These are phyloP conservation scores for Otolemur garnettii DNA, from an alignment of 2,113 vertebrate species.

Conservation along the genomic window DNA sequence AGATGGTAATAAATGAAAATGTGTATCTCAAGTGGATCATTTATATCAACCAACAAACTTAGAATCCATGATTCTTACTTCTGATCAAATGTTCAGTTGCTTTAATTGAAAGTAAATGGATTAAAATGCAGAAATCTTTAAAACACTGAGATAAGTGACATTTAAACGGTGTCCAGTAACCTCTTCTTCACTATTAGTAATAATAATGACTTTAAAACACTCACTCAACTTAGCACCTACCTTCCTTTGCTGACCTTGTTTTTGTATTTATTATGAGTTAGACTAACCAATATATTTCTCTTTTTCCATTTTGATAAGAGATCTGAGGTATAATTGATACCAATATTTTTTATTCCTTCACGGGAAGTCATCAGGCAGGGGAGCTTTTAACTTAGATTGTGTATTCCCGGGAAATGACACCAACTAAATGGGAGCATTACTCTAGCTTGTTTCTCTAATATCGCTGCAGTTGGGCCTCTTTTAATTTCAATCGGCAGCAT, in stretches of 20 bases:
- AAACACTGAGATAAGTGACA: conserved; percentile 32
- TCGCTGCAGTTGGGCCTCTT: background rate
- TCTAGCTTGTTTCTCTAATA: conserved; percentile 12
- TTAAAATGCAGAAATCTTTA: conserved; percentile 52
- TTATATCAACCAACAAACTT: conserved; percentile 27
- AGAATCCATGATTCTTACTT: conserved; percentile 42
- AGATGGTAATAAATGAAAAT: conserved; percentile 33
- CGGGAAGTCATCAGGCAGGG: conserved; percentile 35
- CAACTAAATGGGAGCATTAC: background rate
- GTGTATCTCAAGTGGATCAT: conserved; percentile 35
- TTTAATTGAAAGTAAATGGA: conserved; percentile 43
- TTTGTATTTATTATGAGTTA: conserved; percentile 36
- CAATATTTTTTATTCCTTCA: conserved; percentile 5
- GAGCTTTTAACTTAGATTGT: conserved; percentile 42
- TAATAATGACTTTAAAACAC: conserved; percentile 24
- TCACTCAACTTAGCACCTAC: conserved; percentile 29
- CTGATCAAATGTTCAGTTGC: conserved; percentile 53
- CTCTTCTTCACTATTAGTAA: conserved; percentile 45
- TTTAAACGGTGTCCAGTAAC: conserved; percentile 47
- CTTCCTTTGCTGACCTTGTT: conserved; percentile 56
- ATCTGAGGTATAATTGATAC: conserved; percentile 20
- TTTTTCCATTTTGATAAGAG: conserved; percentile 3
- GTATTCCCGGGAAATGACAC: background rate
- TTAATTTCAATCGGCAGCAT: conserved; percentile 33
- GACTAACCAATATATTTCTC: background rate